These are phyloP conservation scores for Channa argus DNA, from an alignment of 2,113 vertebrate genomes.

Conservation along the genomic window DNA sequence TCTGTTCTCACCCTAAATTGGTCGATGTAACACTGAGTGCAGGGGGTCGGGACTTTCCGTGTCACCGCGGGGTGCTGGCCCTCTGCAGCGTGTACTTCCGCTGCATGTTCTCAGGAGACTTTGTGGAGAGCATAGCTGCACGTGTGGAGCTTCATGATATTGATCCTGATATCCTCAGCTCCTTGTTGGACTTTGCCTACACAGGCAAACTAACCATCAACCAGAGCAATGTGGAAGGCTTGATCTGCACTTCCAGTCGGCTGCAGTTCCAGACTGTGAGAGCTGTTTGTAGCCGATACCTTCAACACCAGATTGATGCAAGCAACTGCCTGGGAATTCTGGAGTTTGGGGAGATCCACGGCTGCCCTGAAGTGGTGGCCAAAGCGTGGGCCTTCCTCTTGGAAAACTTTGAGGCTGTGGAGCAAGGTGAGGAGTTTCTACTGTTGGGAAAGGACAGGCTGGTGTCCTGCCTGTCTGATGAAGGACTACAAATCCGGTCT, in stretches of 20 bases:
- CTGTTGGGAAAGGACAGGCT: slow-evolving; percentile 87
- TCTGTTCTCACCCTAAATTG: slow-evolving; percentile 90
- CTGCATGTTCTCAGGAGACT: slow-evolving; percentile 94
- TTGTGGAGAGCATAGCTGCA: slow-evolving; percentile 91
- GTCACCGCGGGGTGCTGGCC: slow-evolving; percentile 92
- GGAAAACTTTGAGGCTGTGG: slow-evolving; percentile 94
- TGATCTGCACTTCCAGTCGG: slow-evolving; percentile 89
- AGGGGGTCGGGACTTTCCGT: slow-evolving; percentile 89
- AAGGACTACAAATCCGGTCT: slow-evolving; percentile 89
- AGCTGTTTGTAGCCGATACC: slow-evolving; percentile 92
- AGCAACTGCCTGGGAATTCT: slow-evolving; percentile 96
- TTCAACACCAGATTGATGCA: slow-evolving; percentile 95
- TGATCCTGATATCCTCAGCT: slow-evolving; percentile 83
- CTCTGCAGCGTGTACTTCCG: slow-evolving; percentile 96
- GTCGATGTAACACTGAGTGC: slow-evolving; percentile 90
- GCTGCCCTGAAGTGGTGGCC: slow-evolving; percentile 91
- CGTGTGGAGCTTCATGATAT: slow-evolving; percentile 92
- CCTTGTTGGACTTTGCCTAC: slow-evolving; percentile 93
- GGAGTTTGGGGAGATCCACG: slow-evolving; percentile 93
- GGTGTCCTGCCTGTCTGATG: slow-evolving; percentile 86
- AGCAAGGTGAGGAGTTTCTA: slow-evolving; percentile 91
- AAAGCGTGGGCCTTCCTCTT: slow-evolving; percentile 94
- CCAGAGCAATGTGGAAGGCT: slow-evolving; percentile 91
- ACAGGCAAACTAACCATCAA: slow-evolving; percentile 95
- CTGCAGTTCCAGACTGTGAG: slow-evolving; percentile 92